A percentile compares a stretch with the other conserved stretches of the same genome.
Conservation (phyloP, 2,797 vertebrate species). For the Anolis apletophallus region DNA sequence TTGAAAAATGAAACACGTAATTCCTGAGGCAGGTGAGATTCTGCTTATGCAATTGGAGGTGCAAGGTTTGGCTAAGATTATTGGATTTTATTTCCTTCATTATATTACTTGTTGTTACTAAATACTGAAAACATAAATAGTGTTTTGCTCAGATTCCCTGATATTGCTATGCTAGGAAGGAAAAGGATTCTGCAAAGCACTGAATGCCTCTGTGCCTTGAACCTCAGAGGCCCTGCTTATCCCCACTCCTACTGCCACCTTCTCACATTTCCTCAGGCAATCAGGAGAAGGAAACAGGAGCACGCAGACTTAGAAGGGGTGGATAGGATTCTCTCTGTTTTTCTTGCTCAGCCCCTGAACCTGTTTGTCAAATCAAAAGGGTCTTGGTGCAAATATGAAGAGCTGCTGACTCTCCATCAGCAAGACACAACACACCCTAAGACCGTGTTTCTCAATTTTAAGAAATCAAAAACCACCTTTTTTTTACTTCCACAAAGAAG, state of each 20-base stretch:
- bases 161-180: not conserved
- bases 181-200: not conserved
- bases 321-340: too few relatives aligned
- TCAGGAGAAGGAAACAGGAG: not conserved
- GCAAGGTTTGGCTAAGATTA: not conserved
- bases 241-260: not conserved
- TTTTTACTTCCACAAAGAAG: not conserved
- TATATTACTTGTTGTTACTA: too few relatives aligned
- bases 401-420: not conserved
- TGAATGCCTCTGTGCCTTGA: not conserved
- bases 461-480: not conserved
- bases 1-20: not conserved
- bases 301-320: not conserved
- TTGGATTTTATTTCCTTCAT: not conserved
- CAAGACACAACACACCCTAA: too few relatives aligned
- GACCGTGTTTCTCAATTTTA: not conserved
- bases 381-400: not conserved
- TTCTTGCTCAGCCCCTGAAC: not conserved
- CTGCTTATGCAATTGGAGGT: not conserved
- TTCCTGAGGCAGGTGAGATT: not conserved
- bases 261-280: not conserved
- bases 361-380: not conserved
- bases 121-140: too few relatives aligned
- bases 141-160: too few relatives aligned
- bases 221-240: not conserved